phyloP scores from a whole-genome alignment of 2,888 invertebrate species.

The Ophion ventricosus region DNA sequence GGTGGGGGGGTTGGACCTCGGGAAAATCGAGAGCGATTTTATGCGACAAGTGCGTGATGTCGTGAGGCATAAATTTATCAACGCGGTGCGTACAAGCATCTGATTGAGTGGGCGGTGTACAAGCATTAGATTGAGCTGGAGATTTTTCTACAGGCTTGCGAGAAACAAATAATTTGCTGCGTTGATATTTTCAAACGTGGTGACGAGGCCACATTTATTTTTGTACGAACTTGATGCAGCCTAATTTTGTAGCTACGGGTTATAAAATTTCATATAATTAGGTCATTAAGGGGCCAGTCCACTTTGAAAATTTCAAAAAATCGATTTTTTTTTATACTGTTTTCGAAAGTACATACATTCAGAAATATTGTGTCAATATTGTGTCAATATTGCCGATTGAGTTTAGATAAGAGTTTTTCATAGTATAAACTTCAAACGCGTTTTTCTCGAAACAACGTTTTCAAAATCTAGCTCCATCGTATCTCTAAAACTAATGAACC shows the following conservation, averaged over 20 bases:
- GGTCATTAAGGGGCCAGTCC: background rate
- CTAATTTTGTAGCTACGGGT: background rate
- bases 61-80: slow-evolving; percentile 37
- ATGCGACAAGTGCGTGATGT: slow-evolving; percentile 20
- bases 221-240: background rate
- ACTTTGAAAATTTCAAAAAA: no score
- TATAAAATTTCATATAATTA: background rate
- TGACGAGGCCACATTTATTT: background rate
- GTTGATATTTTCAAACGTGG: background rate
- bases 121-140: slow-evolving; percentile 3
- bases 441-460: no score
- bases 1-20: no score
- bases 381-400: no score
- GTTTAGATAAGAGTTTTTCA: no score
- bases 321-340: no score
- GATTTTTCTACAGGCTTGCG: background rate
- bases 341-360: no score
- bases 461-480: no score
- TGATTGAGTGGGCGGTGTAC: slow-evolving; percentile 6
- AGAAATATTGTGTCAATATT: no score
- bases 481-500: no score
- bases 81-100: slow-evolving; percentile 10
- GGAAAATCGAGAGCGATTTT: slow-evolving; percentile 17
- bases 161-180: background rate
- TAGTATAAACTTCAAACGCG: no score